These are phyloP conservation scores for Paratilapia polleni DNA, from an alignment of 2,113 vertebrate genomes.

Conservation along the genomic window DNA sequence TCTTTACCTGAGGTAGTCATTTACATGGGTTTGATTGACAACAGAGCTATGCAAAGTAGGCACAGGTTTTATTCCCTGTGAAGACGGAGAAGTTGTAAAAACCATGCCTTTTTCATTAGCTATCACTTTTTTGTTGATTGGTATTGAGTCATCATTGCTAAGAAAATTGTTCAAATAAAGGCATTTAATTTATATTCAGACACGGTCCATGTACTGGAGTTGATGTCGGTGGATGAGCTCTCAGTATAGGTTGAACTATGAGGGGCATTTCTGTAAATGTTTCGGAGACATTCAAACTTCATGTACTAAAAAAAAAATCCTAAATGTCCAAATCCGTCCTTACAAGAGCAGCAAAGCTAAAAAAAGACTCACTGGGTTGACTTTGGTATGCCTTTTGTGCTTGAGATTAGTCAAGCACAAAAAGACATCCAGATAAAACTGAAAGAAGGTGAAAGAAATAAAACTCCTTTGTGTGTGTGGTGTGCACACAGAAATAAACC, in stretches of 20 bases:
- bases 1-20: conserved; percentile 70
- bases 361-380: background rate
- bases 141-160: conserved; percentile 36
- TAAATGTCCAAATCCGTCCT: background rate
- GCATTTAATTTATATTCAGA: background rate
- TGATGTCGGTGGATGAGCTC: background rate
- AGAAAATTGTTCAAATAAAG: conserved; percentile 34
- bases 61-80: conserved; percentile 17
- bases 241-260: background rate
- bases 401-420: background rate
- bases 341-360: background rate
- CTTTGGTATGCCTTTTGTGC: background rate
- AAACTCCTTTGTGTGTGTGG: background rate
- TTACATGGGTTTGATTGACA: conserved; percentile 74
- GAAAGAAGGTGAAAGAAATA: background rate
- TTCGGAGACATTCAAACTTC: background rate
- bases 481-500: background rate
- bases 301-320: background rate
- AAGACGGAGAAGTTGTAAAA: conserved; percentile 13
- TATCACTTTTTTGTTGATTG: conserved; percentile 41
- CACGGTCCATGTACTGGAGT: background rate
- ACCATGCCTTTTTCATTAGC: conserved; percentile 26
- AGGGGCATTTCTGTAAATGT: conserved; percentile 4
- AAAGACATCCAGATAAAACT: background rate
- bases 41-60: conserved; percentile 58